Evolutionary conservation across 2,888 invertebrate genomes (phyloP), one percentile per base, ranked within the genome.

Genomic region (Apamea monoglypha): DNA sequence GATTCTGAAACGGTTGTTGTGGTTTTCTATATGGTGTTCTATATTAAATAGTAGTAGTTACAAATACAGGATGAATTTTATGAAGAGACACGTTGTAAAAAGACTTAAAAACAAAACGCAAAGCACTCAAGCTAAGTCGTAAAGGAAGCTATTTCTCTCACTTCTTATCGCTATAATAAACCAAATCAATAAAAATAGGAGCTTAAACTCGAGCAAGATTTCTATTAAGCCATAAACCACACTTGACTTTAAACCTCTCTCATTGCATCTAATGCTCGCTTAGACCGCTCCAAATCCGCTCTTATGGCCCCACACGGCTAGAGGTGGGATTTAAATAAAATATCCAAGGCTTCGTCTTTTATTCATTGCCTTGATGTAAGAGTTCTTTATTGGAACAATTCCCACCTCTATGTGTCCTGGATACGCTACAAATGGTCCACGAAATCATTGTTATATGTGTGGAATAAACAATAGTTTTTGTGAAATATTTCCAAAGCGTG

Each of bases 331-430:
- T n/a, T n/a, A 87, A 80, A 89, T 89, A 89, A 89, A 88, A 84
- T 84, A 89, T 88, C 74, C 32, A 18, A 25, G 50, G 44, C 73
- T 74, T 84, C 85, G 79, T 88, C 84, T 89, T 88, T 89, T 89
- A 89, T 89, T 89, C 87, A 89, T 84, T 78, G 73, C 71, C 66
- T 76, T 79, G 75, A 80, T 82, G 74, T 84, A 72, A 66, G 81
- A 80, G 78, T 84, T 78, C 82, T 89, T 88, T 89, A 89, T 89
- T 88, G 82, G 74, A 73, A 81, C 74, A 85, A 84, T 89, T 89
- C 53, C 77, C 70, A 78, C 74, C 64, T 82, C 77, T 76, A 73
- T 79, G 69, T 78, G 59, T 44, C 68, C 59, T 59, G 70, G 64
- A 69, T 80, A 74, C 29, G 59, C 1, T 61, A 69, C 50, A 81